Percentiles rank a stretch among this genome's conserved stretches.
Evolutionary conservation across 2,113 vertebrate genomes (phyloP).

Genomic region (Phrynosoma platyrhinos): DNA sequence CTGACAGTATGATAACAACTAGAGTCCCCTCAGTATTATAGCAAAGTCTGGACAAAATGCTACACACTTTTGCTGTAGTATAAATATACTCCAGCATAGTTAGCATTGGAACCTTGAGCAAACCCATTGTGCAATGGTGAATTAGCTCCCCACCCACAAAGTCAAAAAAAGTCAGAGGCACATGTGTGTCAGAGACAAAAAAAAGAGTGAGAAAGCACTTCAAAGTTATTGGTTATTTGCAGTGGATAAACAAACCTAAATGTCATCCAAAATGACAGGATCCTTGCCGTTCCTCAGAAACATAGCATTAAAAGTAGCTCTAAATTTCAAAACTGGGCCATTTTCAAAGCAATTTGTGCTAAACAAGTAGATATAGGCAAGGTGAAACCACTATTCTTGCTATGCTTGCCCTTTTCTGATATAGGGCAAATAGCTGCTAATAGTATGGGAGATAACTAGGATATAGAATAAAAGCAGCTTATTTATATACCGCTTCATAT

Average conservation of each 20-base stretch:
- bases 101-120: no score
- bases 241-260: background rate
- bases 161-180: no score
- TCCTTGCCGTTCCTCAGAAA: background rate
- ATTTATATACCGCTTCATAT: no score
- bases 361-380: background rate
- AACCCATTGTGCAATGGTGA: no score
- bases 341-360: background rate
- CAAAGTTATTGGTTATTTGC: background rate
- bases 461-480: no score
- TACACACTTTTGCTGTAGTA: no score
- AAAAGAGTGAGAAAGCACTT: no score
- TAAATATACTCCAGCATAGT: no score
- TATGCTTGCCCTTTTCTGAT: background rate
- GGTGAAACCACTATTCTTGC: background rate
- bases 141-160: no score
- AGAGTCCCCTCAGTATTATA: background rate
- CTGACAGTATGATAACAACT: background rate
- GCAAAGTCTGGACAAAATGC: background rate
- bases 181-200: no score
- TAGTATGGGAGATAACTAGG: background rate
- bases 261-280: background rate
- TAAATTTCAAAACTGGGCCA: background rate
- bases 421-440: background rate
- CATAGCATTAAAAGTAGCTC: background rate